Evolutionary conservation across 2,113 vertebrate genomes (phyloP).

Genomic region (Gopherus flavomarginatus): DNA sequence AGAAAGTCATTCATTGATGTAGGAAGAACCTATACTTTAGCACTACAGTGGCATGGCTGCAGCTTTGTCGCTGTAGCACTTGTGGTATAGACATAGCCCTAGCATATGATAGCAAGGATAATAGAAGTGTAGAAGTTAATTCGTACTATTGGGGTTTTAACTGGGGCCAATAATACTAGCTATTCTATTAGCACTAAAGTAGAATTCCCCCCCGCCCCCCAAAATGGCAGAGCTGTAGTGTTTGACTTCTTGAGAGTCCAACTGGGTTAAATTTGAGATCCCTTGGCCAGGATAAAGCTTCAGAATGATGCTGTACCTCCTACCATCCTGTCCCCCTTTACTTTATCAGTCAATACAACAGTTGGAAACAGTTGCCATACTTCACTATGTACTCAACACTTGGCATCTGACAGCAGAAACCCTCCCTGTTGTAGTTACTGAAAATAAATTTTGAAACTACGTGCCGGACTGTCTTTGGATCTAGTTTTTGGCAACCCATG

Average conservation of each 20-base stretch:
- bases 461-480: not conserved
- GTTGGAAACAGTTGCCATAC: not conserved
- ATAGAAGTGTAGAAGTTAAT: not conserved
- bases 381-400: not conserved
- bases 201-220: rapidly evolving
- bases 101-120: not conserved
- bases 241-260: not conserved
- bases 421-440: not conserved
- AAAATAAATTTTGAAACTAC: not conserved
- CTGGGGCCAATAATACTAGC: not conserved
- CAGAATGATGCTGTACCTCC: not conserved
- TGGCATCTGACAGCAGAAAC: not conserved
- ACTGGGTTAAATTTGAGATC: not conserved
- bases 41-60: too few relatives aligned
- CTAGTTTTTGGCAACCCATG: not conserved
- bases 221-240: not conserved
- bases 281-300: not conserved
- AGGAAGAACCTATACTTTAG: too few relatives aligned
- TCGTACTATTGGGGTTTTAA: not conserved
- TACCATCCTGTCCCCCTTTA: not conserved
- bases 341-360: not conserved
- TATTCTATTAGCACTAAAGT: not conserved
- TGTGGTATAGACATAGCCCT: too few relatives aligned
- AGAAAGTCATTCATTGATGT: too few relatives aligned
- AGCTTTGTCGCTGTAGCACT: too few relatives aligned